Conservation (phyloP, 2,797 vertebrate genomes). For the Rhinella marina region DNA sequence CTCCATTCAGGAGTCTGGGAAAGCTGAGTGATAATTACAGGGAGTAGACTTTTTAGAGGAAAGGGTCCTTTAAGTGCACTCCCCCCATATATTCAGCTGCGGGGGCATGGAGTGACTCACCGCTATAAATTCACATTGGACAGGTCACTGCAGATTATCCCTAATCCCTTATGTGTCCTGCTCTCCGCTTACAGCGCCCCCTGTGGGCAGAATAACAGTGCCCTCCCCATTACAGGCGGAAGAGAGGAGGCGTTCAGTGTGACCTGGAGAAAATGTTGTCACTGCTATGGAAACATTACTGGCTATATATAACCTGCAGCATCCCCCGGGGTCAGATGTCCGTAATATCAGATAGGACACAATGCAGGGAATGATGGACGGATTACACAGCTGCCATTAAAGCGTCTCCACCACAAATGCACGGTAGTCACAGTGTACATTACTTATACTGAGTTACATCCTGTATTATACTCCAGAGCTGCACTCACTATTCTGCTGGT, state of each 20-base stretch:
- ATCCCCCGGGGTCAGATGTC: not conserved
- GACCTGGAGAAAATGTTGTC: not conserved
- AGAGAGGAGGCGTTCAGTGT: not conserved
- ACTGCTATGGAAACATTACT: not conserved
- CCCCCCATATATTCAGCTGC: not conserved
- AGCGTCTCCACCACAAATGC: not conserved
- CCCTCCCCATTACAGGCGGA: not conserved
- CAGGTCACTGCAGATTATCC: constrained; percentile 17
- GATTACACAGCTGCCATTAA: constrained; percentile 3
- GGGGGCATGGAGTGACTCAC: constrained; percentile 15
- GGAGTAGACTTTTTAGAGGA: no score
- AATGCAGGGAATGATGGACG: not conserved
- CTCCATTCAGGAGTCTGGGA: not conserved
- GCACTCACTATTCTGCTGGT: constrained; percentile 12
- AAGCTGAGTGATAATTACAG: not conserved
- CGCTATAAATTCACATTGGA: constrained; percentile 15
- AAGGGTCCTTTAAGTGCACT: not conserved
- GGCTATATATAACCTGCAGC: not conserved
- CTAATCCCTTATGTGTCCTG: not conserved
- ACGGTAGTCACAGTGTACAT: not conserved
- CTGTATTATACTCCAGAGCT: not conserved
- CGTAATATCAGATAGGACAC: constrained; percentile 19
- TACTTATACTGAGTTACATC: not conserved
- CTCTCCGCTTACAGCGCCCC: not conserved
- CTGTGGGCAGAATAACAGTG: not conserved